Conservation (phyloP, 2,113 vertebrate species). For the Notarius quadriscutis region DNA sequence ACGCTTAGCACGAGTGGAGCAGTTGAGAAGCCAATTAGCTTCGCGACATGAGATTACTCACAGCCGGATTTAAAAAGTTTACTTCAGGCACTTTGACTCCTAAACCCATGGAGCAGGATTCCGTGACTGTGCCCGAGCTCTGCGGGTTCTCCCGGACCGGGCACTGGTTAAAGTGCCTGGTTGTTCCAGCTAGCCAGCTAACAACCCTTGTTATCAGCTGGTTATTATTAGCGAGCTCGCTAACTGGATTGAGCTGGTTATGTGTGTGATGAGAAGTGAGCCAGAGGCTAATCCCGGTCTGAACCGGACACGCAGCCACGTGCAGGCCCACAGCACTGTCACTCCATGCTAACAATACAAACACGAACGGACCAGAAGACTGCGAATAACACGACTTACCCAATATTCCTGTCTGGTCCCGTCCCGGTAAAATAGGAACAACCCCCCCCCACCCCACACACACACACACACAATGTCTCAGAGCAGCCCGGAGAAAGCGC, state of each 20-base stretch:
- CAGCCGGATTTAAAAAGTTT: background rate
- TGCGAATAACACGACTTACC: conserved; percentile 23
- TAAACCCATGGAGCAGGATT: background rate
- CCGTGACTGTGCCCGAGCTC: background rate
- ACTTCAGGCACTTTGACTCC: background rate
- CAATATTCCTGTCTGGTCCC: conserved; percentile 26
- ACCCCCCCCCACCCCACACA: background rate
- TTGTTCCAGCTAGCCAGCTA: conserved; percentile 19
- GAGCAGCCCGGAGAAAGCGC: conserved; percentile 34
- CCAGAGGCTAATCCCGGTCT: conserved; percentile 6
- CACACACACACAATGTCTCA: background rate
- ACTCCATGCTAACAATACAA: background rate
- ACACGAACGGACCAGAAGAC: background rate
- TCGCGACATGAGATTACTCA: background rate
- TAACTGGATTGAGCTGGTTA: conserved; percentile 49
- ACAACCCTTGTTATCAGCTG: conserved; percentile 38
- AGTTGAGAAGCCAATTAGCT: background rate
- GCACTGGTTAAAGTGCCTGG: background rate
- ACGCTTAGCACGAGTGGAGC: background rate
- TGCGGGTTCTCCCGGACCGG: background rate
- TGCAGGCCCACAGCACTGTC: conserved; percentile 17
- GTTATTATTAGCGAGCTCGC: conserved; percentile 52
- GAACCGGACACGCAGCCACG: conserved; percentile 31
- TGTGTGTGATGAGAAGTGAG: conserved; percentile 33
- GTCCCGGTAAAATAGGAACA: conserved; percentile 34